These are phyloP conservation scores for Poeciliopsis turrubarensis DNA, from an alignment of 2,113 vertebrate genomes.

Conservation along the genomic window DNA sequence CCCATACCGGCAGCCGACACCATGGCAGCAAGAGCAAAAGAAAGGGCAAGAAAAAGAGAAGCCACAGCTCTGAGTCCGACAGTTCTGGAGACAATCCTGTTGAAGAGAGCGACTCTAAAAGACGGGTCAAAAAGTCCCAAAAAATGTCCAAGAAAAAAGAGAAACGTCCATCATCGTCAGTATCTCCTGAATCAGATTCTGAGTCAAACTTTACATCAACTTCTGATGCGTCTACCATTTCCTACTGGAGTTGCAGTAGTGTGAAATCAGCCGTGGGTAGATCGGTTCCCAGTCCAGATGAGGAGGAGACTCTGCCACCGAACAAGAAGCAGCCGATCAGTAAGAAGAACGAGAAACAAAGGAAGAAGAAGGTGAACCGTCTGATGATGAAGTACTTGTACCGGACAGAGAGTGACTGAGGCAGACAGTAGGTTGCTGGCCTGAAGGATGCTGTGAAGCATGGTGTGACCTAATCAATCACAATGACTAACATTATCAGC, in stretches of 20 bases:
- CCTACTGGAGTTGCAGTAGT: slow-evolving; percentile 89
- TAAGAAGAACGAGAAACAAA: slow-evolving; percentile 89
- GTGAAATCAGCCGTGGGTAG: slow-evolving; percentile 86
- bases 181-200: slow-evolving; percentile 73
- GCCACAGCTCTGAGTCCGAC: slow-evolving; percentile 77
- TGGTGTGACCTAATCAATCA: slow-evolving; percentile 73
- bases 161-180: slow-evolving; percentile 75
- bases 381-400: slow-evolving; percentile 99
- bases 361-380: slow-evolving; percentile 92
- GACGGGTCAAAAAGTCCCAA: slow-evolving; percentile 78
- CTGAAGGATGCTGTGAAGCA: slow-evolving; percentile 62
- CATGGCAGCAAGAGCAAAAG: slow-evolving; percentile 53
- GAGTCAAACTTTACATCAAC: slow-evolving; percentile 81
- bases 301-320: slow-evolving; percentile 34
- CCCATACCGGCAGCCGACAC: slow-evolving; percentile 60
- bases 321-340: slow-evolving; percentile 46
- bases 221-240: slow-evolving; percentile 86
- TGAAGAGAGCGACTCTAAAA: slow-evolving; percentile 82
- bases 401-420: slow-evolving; percentile 92
- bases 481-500: not conserved
- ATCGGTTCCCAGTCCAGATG: slow-evolving; percentile 37
- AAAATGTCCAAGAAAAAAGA: slow-evolving; percentile 83
- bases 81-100: slow-evolving; percentile 73
- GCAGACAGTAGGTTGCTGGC: slow-evolving; percentile 86
- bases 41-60: slow-evolving; percentile 74